Evolutionary conservation across 1,140 invertebrate genomes (phyloP), one percentile per base, ranked within the genome.

Genomic region (Megalonaias nervosa): DNA sequence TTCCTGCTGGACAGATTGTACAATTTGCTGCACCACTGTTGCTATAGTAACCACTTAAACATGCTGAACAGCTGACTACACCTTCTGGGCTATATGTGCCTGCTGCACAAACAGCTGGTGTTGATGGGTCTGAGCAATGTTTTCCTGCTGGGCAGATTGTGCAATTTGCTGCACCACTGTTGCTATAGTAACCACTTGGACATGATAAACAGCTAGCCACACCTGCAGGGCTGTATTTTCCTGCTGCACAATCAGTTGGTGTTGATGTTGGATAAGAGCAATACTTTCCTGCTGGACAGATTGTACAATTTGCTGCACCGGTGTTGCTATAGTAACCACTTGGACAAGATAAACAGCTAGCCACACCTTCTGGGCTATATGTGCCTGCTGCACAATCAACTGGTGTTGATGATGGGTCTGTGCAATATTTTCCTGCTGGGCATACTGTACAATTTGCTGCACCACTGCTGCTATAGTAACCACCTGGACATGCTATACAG

Each of bases 121-220:
- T 74, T 31, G 60, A 56, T 59, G 69, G 31, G 58, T 76, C 55
- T 12, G 79, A 60, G 58, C 82, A 84, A 61, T 82, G 71, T 61
- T 81, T 81, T 14, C 88, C 88, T 31, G 66, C 81, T 55, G 79
- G 82, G 78, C 86, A 87, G 13, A 75, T 26, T 21, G 65, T 85
- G 71, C 85, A 87, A 68, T n/a, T 62, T 16, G 48, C 19, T 21
- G 73, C 15, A 62, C 62, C 55, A 48, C 57, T 19, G 17, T n/a
- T 73, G 48, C 78, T 76, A 65, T 81, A 67, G 56, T 73, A 71
- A 59, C 81, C 83, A 21, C 62, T 48, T 15, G 68, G 65, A 79
- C 85, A 86, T 16, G 65, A 48, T 4, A 73, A 71, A 74, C 83
- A 86, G 16, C 23, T 56, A 48, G 48, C 62, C 0, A 68, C 67